These are phyloP conservation scores for Chunga burmeisteri DNA, from an alignment of 2,113 vertebrate species.

Conservation along the genomic window DNA sequence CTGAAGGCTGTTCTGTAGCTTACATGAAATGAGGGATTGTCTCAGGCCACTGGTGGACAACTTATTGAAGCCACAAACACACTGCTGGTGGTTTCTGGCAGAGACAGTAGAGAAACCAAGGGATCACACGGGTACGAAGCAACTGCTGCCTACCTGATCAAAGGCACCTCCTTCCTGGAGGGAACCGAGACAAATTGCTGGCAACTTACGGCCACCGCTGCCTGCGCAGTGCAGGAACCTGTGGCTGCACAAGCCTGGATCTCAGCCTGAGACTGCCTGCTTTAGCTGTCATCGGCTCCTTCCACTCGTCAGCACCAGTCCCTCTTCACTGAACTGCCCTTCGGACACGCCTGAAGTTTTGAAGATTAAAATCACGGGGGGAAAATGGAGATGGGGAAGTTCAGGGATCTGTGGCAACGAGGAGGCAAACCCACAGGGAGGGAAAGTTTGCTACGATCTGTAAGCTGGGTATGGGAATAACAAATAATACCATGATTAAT, in stretches of 20 bases:
- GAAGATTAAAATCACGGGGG: neutral
- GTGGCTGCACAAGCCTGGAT: neutral
- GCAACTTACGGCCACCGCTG: neutral
- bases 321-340: rapidly evolving
- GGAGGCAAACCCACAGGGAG: neutral
- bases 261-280: rapidly evolving
- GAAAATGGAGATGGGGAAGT: neutral
- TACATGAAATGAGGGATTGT: neutral
- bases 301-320: neutral
- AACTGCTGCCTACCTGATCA: neutral
- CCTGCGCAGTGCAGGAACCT: neutral
- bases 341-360: neutral
- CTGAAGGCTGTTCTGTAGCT: neutral
- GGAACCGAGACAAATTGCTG: neutral
- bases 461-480: neutral
- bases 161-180: neutral
- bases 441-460: neutral
- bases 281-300: neutral
- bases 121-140: neutral
- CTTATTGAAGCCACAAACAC: neutral
- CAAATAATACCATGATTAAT: neutral
- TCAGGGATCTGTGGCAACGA: neutral
- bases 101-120: neutral
- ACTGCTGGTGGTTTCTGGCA: neutral
- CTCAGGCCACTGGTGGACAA: neutral